Base-by-base conservation (phyloP, 2,797 vertebrate species). In the Chelidonichthys spinosus region DNA sequence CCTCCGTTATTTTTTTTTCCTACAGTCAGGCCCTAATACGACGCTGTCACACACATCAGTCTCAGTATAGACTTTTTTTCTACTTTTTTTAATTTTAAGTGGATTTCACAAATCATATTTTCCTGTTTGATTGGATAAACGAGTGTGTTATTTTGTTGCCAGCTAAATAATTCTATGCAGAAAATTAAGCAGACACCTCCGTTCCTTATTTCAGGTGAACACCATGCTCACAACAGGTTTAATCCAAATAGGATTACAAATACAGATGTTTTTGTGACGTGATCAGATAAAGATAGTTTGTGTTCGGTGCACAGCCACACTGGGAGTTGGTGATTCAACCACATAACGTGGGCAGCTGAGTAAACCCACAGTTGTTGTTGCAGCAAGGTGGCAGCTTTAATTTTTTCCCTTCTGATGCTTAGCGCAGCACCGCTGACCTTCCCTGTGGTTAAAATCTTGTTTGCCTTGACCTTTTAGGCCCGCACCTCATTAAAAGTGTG, bases 391-490 rank as follows among this genome's bases (percentile, higher is more conserved):
- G 42, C 40, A 61, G 67, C 17, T 72, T 60, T 25, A 18, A 18
- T 2, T 55, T 55, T 2, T 63, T 50, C 40, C 14, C 35, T 58
- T 3, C 36, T n/a, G 40, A 55, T 62, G 54, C 43, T 43, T 37
- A 40, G 58, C 0, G 3, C 32, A 69, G 39, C 32, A 15, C 46
- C 8, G 1, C 64, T 60, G 71, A 62, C 53, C 15, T 72, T 67
- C 62, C 40, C 33, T 54, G 18, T 53, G 54, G 55, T 70, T 66
- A 69, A 0, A 58, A 17, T 63, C 37, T 56, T 55, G 35, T 74
- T 81, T 50, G 32, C 47, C 14, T 52, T 32, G 1, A 71, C 58
- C 55, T 64, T 77, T 73, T 2, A 36, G 58, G 33, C 11, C 6
- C 11, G 11, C 4, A 2, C 33, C 33, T 58, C 25, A 40, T 65